These are phyloP conservation scores for Iselma pallidipennis DNA, from an alignment of 2,888 invertebrate species.

Conservation along the genomic window DNA sequence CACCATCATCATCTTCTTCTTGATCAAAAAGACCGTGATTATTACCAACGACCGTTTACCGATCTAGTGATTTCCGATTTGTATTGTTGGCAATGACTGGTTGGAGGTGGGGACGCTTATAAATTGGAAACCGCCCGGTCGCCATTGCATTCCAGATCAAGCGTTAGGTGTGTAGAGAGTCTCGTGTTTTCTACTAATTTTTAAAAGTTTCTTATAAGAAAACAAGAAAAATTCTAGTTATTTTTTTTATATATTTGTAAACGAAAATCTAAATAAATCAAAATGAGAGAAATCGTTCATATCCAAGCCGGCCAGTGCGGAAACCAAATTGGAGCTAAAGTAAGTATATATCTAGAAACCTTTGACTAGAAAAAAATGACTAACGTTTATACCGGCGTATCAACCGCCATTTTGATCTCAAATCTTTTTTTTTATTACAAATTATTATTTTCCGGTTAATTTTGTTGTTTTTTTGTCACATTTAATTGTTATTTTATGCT, in stretches of 20 bases:
- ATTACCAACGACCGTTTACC: constrained; percentile 8
- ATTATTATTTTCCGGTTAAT: background rate
- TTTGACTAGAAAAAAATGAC: background rate
- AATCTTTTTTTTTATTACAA: background rate
- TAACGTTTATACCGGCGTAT: background rate
- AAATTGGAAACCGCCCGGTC: constrained; percentile 33
- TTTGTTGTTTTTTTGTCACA: background rate
- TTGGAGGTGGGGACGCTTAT: constrained; percentile 45
- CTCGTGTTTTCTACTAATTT: constrained; percentile 46
- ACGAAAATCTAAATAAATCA: constrained; percentile 34
- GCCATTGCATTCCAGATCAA: constrained; percentile 46
- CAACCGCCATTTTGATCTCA: constrained; percentile 15
- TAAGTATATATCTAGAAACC: constrained; percentile 55
- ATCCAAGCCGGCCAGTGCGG: constrained; percentile 80
- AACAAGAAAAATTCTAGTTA: constrained; percentile 20
- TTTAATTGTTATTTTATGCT: background rate
- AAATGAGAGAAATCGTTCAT: constrained; percentile 92
- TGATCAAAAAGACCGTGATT: background rate
- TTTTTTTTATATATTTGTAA: constrained; percentile 33
- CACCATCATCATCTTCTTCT: background rate
- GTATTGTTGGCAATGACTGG: constrained; percentile 23
- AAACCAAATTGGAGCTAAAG: constrained; percentile 90
- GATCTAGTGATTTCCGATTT: constrained; percentile 32
- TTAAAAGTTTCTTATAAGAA: too few species aligned
- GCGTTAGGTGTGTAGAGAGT: constrained; percentile 34